Evolutionary conservation across 2,888 invertebrate species (phyloP).

Genomic region (Eupithecia tripunctaria): DNA sequence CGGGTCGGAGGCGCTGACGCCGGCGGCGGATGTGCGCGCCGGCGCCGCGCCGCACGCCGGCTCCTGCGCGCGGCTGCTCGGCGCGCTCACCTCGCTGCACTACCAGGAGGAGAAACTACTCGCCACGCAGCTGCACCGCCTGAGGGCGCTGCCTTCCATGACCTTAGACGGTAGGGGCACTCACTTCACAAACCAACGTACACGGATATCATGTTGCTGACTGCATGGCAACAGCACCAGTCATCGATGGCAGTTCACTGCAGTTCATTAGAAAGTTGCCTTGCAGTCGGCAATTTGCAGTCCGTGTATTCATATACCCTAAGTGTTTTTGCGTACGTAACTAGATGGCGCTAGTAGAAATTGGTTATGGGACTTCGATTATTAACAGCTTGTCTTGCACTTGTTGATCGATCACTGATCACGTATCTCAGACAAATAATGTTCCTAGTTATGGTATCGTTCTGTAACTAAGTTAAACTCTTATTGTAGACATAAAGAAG

Average conservation of each 20-base stretch:
- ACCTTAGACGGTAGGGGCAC: slow-evolving; percentile 72
- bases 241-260: no score
- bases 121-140: slow-evolving; percentile 63
- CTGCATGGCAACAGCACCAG: no score
- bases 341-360: background rate
- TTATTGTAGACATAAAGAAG: slow-evolving; percentile 81
- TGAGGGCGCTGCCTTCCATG: slow-evolving; percentile 65
- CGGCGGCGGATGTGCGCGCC: slow-evolving; percentile 57
- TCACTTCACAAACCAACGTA: no score
- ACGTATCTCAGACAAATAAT: background rate
- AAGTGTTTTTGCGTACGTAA: background rate
- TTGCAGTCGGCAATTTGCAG: no score
- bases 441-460: background rate
- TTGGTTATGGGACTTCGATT: background rate
- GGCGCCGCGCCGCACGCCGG: slow-evolving; percentile 52
- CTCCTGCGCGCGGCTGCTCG: slow-evolving; percentile 60
- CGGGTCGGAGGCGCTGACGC: slow-evolving; percentile 75
- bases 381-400: background rate
- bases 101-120: slow-evolving; percentile 65
- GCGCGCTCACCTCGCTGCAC: slow-evolving; percentile 54
- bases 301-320: no score
- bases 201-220: no score
- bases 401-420: background rate
- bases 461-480: background rate
- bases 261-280: no score